A percentile compares a stretch with the other conserved stretches of the same genome.
phyloP scores from a whole-genome alignment of 1,140 invertebrate species.

The Conus ventricosus region DNA sequence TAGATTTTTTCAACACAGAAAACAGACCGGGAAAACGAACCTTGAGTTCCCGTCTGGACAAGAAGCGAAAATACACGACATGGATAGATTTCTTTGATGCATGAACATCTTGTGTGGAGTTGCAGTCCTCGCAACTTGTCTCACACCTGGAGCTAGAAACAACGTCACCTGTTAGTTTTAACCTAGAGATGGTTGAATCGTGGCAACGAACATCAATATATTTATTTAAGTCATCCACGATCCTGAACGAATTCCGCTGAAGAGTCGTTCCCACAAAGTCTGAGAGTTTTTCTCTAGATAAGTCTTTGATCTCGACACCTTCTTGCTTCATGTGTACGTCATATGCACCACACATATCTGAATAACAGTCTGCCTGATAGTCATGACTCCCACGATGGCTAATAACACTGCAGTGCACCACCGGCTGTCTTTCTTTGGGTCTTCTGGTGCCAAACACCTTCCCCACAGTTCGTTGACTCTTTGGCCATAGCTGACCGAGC shows the following conservation, averaged over 20 bases:
- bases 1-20: neutral
- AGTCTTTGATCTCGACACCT: neutral
- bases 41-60: neutral
- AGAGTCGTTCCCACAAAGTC: neutral
- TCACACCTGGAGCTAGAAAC: neutral
- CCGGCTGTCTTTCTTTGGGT: neutral
- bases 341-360: neutral
- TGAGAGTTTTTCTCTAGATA: neutral
- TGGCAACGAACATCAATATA: neutral
- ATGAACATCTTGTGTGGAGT: neutral
- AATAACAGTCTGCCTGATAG: neutral
- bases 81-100: conserved; percentile 15
- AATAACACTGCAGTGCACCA: conserved; percentile 11
- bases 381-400: neutral
- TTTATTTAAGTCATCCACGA: neutral
- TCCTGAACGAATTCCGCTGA: neutral
- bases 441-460: neutral
- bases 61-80: conserved; percentile 11
- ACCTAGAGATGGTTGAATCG: neutral
- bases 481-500: neutral
- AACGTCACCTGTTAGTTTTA: neutral
- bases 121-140: neutral
- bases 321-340: neutral
- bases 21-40: conserved; percentile 9
- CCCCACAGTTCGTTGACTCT: neutral